A percentile compares a stretch with the other conserved stretches of the same genome.
Conservation (phyloP, 2,113 vertebrate genomes). For the Rhinoderma darwinii region DNA sequence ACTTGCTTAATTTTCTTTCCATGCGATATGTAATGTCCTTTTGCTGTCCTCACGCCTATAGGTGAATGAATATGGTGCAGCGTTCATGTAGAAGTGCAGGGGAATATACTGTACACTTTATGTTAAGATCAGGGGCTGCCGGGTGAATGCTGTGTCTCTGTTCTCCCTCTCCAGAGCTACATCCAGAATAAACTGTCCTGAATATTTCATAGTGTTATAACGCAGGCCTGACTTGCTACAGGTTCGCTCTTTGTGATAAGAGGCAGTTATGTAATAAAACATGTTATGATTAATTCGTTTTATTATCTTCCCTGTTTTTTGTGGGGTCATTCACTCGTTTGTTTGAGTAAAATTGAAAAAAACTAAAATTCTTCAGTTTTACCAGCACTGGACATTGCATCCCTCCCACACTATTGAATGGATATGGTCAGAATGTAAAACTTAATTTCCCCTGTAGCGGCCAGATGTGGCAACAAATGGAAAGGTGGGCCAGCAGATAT, state of each 20-base stretch:
- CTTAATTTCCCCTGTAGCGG: too few species aligned
- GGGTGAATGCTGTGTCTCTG: constrained; percentile 1
- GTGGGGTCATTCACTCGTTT: not conserved
- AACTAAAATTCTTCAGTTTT: not conserved
- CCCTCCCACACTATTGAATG: not conserved
- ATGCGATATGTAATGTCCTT: not conserved
- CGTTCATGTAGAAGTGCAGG: not conserved
- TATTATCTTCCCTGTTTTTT: not conserved
- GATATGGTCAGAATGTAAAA: too few species aligned
- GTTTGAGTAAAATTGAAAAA: not conserved
- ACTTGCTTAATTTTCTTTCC: not conserved
- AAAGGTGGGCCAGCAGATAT: too few species aligned
- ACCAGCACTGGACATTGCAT: not conserved
- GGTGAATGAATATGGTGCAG: not conserved
- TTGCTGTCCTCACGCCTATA: not conserved
- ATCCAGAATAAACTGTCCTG: not conserved
- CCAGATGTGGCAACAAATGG: too few species aligned
- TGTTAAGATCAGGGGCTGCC: not conserved
- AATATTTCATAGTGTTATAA: constrained; percentile 42
- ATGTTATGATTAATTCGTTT: constrained; percentile 12
- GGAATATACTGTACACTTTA: not conserved
- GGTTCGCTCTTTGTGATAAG: not conserved
- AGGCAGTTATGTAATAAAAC: constrained; percentile 29
- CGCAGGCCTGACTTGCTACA: not conserved
- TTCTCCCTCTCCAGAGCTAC: constrained; percentile 19